Evolutionary conservation across 1,140 invertebrate species (phyloP).

Genomic region (Leptinotarsa undecemlineata): DNA sequence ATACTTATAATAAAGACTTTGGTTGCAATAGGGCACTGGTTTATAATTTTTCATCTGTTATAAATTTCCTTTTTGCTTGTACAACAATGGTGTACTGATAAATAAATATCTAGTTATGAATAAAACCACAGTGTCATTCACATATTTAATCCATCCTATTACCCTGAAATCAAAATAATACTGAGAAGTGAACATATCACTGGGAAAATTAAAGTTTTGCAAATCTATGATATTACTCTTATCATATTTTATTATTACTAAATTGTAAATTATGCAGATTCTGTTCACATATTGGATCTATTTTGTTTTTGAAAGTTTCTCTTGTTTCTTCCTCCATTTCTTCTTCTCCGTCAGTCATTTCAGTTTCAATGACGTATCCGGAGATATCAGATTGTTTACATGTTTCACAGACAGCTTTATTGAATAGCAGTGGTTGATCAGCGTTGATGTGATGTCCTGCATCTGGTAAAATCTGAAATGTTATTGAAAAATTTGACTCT

Average conservation of each 20-base stretch:
- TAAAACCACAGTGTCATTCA: too few relatives aligned
- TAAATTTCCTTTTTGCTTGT: too few relatives aligned
- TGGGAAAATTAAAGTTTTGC: neutral
- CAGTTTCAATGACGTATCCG: too few relatives aligned
- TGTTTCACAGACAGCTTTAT: conserved; percentile 77
- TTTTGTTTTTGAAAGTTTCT: neutral
- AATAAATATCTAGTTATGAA: too few relatives aligned
- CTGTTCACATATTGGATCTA: neutral
- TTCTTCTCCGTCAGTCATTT: neutral
- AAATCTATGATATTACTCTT: too few relatives aligned
- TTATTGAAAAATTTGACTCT: too few relatives aligned
- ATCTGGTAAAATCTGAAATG: conserved; percentile 77
- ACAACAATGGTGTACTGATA: too few relatives aligned
- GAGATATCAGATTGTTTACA: conserved; percentile 61
- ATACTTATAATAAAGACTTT: too few relatives aligned
- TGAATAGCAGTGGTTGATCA: conserved; percentile 87
- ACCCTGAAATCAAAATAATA: neutral
- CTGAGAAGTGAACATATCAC: neutral
- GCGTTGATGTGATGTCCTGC: conserved; percentile 97
- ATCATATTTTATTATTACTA: neutral
- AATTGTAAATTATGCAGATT: neutral
- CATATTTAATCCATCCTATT: neutral
- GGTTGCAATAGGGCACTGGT: too few relatives aligned
- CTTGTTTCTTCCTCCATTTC: neutral
- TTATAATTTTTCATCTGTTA: too few relatives aligned